Base-by-base conservation (phyloP, 1,140 invertebrate species). In the Saccostrea echinata region DNA sequence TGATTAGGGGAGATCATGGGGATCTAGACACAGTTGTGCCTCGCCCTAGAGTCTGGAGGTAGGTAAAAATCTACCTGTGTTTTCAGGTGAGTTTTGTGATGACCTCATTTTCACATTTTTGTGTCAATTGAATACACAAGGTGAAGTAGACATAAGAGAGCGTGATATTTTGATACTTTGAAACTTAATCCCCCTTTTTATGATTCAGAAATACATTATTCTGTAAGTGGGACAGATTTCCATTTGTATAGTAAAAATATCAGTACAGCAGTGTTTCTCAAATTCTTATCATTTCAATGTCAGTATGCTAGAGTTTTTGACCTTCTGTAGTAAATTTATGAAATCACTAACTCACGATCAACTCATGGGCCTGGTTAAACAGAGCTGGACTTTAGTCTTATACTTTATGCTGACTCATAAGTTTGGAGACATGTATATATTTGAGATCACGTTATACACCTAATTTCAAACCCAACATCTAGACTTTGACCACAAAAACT, bases 31-130 rank as follows among this genome's bases (percentile, higher is more conserved):
- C 68, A 4, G 68, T 76, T 33, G 68, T 76, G 68, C 68, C 68
- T 76, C 68, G 68, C 68, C 68, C 68, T 30, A 76, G 68, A 76
- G 68, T 76, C 68, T 76, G 68, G 68, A 76, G 68, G 68, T 76
- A 76, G 27, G 68, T 76, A 33, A 76, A 76, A 30, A 33, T 76
- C 24, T 76, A 76, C 68, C 68, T 76, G 68, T 76, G 68, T 76
- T 30, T 33, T 30, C 68, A 76, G 68, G 68, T 76, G 68, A 76
- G 68, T 76, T 76, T 27, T 68, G 1, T 76, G 68, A 76, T 76
- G 68, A 76, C 68, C 68, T 76, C 68, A 76, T 76, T 76, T 76
- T 30, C 11, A 76, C 4, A 76, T 76, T 76, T 76, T 76, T 76
- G 68, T 76, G 30, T 76, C 68, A 30, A 33, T 76, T 76, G 68